Conservation (phyloP, 2,888 invertebrate genomes). For the Prenolepis imparis region DNA sequence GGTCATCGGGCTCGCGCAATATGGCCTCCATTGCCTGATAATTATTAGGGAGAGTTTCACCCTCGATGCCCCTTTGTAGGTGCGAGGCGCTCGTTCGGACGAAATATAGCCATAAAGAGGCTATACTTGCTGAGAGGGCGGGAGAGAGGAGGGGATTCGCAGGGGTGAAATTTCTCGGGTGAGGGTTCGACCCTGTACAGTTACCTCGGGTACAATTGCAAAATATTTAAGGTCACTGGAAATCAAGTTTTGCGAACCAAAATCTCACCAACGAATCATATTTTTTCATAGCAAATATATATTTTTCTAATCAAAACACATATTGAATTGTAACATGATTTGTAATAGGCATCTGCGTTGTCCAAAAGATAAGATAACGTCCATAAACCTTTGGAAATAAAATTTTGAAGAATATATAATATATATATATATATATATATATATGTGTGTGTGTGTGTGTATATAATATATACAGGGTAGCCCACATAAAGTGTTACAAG, state of each 20-base stretch:
- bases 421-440: too few species aligned
- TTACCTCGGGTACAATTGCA: constrained; percentile 44
- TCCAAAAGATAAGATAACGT: not conserved
- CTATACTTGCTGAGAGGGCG: constrained; percentile 43
- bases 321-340: not conserved
- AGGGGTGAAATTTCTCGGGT: constrained; percentile 84
- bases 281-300: not conserved
- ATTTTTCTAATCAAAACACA: not conserved
- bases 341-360: not conserved
- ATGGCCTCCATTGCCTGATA: constrained; percentile 70
- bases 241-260: constrained; percentile 62
- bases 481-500: too few species aligned
- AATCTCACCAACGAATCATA: not conserved
- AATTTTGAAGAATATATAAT: not conserved
- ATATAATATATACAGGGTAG: too few species aligned
- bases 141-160: constrained; percentile 22
- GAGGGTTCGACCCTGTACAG: constrained; percentile 74
- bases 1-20: constrained; percentile 67
- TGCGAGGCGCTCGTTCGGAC: constrained; percentile 64
- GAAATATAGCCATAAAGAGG: constrained; percentile 69
- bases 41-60: constrained; percentile 74
- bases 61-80: constrained; percentile 56
- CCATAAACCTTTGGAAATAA: not conserved
- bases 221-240: constrained; percentile 66
- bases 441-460: too few species aligned